These are phyloP conservation scores for Drosophila persimilis DNA, from an alignment of 1,140 invertebrate species.

Conservation along the genomic window DNA sequence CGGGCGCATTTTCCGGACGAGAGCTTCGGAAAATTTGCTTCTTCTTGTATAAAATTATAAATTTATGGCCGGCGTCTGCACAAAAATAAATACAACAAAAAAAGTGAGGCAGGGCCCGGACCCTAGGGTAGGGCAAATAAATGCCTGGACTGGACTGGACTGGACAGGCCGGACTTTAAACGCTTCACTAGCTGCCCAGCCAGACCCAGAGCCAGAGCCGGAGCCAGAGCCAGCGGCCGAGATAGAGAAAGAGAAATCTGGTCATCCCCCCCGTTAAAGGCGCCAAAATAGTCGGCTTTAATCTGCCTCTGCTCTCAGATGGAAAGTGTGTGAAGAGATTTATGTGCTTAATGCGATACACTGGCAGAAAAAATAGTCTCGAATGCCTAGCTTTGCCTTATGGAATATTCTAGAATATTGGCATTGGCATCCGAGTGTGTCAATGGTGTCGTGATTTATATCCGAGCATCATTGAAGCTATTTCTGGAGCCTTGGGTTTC, in stretches of 20 bases:
- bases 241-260: constrained; percentile 7
- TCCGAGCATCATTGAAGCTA: too few species aligned
- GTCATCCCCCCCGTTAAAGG: constrained; percentile 2
- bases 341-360: too few species aligned
- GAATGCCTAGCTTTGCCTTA: too few species aligned
- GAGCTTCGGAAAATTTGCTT: constrained; percentile 61
- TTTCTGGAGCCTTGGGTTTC: too few species aligned
- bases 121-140: not conserved
- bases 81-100: constrained; percentile 38
- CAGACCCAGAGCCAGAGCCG: not conserved
- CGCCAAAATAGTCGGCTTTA: constrained; percentile 32
- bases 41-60: constrained; percentile 68
- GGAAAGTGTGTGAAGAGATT: not conserved
- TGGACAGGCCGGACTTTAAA: constrained; percentile 35
- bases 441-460: too few species aligned
- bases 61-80: constrained; percentile 68
- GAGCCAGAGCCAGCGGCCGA: not conserved
- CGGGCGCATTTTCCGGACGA: constrained; percentile 68
- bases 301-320: not conserved
- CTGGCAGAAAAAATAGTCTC: too few species aligned
- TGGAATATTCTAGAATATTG: too few species aligned
- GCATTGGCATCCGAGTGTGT: too few species aligned
- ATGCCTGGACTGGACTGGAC: constrained; percentile 12
- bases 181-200: constrained; percentile 40
- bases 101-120: constrained; percentile 37